phyloP scores from a whole-genome alignment of 2,797 vertebrate genomes.

The Urosaurus nigricauda region DNA sequence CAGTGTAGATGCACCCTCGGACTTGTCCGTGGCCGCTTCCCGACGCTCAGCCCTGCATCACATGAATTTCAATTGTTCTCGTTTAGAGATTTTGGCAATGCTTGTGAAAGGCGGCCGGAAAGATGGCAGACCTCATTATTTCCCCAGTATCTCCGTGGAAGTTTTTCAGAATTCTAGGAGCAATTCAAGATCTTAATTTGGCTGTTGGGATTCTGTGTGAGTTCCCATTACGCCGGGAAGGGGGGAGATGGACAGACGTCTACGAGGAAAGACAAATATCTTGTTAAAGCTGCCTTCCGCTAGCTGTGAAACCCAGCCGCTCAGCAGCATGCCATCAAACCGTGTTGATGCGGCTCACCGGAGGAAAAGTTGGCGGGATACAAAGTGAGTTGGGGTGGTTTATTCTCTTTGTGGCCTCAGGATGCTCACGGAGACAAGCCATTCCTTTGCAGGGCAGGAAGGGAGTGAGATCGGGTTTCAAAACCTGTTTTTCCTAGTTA shows the following conservation, averaged over 20 bases:
- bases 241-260: background rate
- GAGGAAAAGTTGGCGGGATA: background rate
- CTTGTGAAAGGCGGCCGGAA: background rate
- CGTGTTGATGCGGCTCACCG: slow-evolving; percentile 37
- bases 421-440: too few species aligned
- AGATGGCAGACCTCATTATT: slow-evolving; percentile 44
- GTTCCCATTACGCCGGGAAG: slow-evolving; percentile 38
- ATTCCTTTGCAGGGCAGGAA: background rate
- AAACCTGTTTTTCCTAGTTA: too few species aligned
- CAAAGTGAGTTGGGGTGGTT: background rate
- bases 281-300: slow-evolving; percentile 64
- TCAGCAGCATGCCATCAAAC: slow-evolving; percentile 60
- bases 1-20: too few species aligned
- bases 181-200: slow-evolving; percentile 50
- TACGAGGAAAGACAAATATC: background rate
- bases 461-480: background rate
- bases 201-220: slow-evolving; percentile 65
- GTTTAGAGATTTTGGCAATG: too few species aligned
- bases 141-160: slow-evolving; percentile 45
- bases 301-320: slow-evolving; percentile 44
- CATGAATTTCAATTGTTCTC: too few species aligned
- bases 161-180: slow-evolving; percentile 47
- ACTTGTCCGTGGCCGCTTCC: too few species aligned
- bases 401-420: too few species aligned
- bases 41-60: too few species aligned